Percentiles rank a stretch among this genome's conserved stretches.
These are phyloP conservation scores for Saturnia japonica DNA, from an alignment of 2,888 invertebrate species.

Conservation along the genomic window DNA sequence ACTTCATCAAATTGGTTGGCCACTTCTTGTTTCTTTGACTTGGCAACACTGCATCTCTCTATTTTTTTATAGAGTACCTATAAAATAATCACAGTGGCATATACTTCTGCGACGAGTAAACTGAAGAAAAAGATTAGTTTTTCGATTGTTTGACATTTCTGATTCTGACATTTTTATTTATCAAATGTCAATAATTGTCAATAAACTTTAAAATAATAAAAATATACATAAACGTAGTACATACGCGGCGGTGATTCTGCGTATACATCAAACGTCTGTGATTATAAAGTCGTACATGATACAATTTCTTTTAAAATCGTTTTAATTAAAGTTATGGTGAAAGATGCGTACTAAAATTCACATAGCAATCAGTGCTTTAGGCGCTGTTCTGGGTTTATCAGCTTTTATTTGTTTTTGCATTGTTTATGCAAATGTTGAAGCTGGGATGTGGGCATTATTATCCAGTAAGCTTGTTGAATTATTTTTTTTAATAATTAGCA, in stretches of 20 bases:
- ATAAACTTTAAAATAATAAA: background rate
- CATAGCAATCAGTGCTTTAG: constrained; percentile 65
- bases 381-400: constrained; percentile 62
- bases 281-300: background rate
- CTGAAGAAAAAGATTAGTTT: background rate
- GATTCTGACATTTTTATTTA: background rate
- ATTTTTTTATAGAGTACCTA: background rate
- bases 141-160: background rate
- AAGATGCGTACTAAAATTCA: constrained; percentile 72
- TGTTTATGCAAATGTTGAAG: constrained; percentile 73
- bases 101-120: background rate
- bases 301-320: background rate
- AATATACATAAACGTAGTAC: background rate
- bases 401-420: constrained; percentile 77
- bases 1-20: too few relatives aligned
- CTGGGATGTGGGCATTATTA: constrained; percentile 75
- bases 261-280: background rate
- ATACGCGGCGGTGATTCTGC: too few relatives aligned
- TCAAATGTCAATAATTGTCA: too few relatives aligned
- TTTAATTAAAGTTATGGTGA: constrained; percentile 18
- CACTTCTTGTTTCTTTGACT: too few relatives aligned
- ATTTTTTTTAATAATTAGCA: background rate
- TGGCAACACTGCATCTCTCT: background rate
- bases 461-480: constrained; percentile 59
- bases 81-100: background rate